phyloP scores from a whole-genome alignment of 2,113 vertebrate genomes.

The Scomber colias region DNA sequence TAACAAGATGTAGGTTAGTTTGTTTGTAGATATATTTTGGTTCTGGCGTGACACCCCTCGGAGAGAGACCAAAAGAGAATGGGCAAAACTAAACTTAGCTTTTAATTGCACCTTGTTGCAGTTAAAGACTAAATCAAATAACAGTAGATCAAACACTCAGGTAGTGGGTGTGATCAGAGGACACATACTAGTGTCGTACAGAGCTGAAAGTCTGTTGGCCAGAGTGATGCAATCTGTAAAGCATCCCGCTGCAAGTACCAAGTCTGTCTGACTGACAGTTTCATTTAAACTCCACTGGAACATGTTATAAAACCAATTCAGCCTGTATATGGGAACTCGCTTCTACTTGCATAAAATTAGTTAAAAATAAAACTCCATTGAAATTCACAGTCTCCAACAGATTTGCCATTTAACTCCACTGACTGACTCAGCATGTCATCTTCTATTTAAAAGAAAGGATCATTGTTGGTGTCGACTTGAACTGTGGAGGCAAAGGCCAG shows the following conservation, averaged over 20 bases:
- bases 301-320: not conserved
- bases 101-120: not conserved
- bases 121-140: not conserved
- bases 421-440: conserved; percentile 48
- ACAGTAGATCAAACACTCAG: not conserved
- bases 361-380: conserved; percentile 34
- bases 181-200: not conserved
- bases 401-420: conserved; percentile 52
- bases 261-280: conserved; percentile 8
- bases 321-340: conserved; percentile 11
- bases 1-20: no score
- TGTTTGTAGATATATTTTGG: not conserved
- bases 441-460: conserved; percentile 47
- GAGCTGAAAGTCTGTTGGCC: not conserved
- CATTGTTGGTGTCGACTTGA: conserved; percentile 43
- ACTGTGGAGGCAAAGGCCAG: conserved; percentile 35
- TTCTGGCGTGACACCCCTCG: not conserved
- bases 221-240: not conserved
- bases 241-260: not conserved
- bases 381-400: conserved; percentile 41
- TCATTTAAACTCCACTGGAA: conserved; percentile 9
- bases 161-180: no score
- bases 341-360: conserved; percentile 21
- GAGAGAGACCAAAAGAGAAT: not conserved
- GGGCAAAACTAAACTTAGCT: not conserved